These are phyloP conservation scores for Drosophila meridiana DNA, from an alignment of 2,888 invertebrate species.

Conservation along the genomic window DNA sequence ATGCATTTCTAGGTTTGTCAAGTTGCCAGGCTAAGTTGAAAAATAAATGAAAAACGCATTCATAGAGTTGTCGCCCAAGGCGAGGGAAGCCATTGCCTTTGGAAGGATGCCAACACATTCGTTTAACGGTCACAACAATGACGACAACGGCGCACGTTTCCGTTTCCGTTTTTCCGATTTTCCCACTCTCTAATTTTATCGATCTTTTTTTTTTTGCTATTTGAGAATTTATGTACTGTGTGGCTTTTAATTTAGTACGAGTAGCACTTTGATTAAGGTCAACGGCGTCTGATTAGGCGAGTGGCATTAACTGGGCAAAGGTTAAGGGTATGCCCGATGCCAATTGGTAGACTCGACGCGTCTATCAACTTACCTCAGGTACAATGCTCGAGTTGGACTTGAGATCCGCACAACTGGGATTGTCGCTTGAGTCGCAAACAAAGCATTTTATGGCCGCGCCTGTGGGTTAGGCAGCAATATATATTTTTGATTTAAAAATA, in stretches of 20 bases:
- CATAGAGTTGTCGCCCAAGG: conserved; percentile 22
- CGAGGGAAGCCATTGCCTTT: background rate
- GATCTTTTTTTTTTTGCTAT: background rate
- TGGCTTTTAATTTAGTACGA: conserved; percentile 40
- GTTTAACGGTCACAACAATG: conserved; percentile 37
- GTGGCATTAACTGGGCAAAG: conserved; percentile 26
- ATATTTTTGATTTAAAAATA: background rate
- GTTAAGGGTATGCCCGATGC: conserved; percentile 29
- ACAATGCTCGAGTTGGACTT: conserved; percentile 80
- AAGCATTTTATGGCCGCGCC: conserved; percentile 86
- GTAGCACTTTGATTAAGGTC: conserved; percentile 63
- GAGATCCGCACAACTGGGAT: conserved; percentile 86
- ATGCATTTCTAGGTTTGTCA: conserved; percentile 20
- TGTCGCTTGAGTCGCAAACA: conserved; percentile 86
- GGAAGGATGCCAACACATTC: conserved; percentile 40
- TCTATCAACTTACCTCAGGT: conserved; percentile 78
- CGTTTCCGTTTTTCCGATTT: conserved; percentile 59
- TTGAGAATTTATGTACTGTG: conserved; percentile 53
- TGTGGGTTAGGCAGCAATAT: conserved; percentile 58
- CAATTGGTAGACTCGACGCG: background rate
- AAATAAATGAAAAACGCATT: conserved; percentile 35
- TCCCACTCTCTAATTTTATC: background rate
- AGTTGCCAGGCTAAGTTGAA: conserved; percentile 17
- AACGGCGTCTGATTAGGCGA: conserved; percentile 38
- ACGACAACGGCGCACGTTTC: conserved; percentile 55